Conservation (phyloP, 1,140 invertebrate species). For the Ceratosolen solmsi region DNA sequence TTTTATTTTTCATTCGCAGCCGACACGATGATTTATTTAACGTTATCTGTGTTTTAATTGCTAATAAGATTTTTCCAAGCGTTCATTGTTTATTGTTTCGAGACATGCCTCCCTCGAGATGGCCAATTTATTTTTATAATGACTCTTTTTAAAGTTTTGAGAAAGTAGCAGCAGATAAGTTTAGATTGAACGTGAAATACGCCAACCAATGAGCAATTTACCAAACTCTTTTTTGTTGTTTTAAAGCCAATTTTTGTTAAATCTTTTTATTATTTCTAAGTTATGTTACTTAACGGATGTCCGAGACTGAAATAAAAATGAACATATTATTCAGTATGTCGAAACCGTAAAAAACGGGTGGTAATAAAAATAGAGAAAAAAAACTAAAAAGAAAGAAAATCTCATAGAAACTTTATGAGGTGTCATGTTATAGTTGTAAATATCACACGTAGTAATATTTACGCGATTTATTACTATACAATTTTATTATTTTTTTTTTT, state of each 20-base stretch:
- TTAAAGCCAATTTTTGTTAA: background rate
- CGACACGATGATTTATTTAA: slow-evolving; percentile 12
- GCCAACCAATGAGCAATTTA: too few relatives aligned
- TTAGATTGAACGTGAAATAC: too few relatives aligned
- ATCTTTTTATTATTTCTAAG: slow-evolving; percentile 2
- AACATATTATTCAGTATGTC: background rate
- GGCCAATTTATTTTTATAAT: slow-evolving; percentile 3
- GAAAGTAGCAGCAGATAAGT: background rate
- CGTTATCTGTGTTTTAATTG: slow-evolving; percentile 26
- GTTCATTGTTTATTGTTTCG: slow-evolving; percentile 30
- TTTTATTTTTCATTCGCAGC: background rate
- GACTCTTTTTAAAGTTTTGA: background rate
- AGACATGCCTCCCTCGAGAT: background rate
- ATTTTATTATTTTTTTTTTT: too few relatives aligned
- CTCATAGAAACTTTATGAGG: too few relatives aligned
- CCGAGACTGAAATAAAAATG: background rate
- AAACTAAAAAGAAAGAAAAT: too few relatives aligned
- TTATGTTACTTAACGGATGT: background rate
- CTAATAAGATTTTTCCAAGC: background rate
- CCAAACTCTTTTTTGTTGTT: too few relatives aligned
- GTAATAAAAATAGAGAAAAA: too few relatives aligned
- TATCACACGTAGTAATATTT: too few relatives aligned
- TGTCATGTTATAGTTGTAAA: too few relatives aligned
- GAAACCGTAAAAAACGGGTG: background rate
- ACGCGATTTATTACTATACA: too few relatives aligned